A percentile compares a stretch with the other conserved stretches of the same genome.
These are phyloP conservation scores for Halcyon leucocephala DNA, from an alignment of 2,797 vertebrate genomes.

Conservation along the genomic window DNA sequence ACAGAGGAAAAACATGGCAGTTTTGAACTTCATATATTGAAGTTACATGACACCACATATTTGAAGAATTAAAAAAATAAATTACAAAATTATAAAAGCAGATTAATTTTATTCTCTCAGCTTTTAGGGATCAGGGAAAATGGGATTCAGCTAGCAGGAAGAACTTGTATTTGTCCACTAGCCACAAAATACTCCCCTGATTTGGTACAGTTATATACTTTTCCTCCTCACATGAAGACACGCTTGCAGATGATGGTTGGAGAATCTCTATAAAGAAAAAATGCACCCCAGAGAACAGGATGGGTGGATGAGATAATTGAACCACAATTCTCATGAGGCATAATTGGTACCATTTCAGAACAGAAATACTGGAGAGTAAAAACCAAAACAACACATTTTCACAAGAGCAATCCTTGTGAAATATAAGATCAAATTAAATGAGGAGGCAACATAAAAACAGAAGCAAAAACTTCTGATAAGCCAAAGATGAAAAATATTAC, in stretches of 20 bases:
- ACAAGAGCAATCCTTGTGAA: not conserved
- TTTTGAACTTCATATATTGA: not conserved
- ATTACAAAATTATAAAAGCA: not conserved
- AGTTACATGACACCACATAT: not conserved
- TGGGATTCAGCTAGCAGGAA: not conserved
- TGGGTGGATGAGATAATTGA: not conserved
- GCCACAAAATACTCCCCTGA: not conserved
- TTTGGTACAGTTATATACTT: not conserved
- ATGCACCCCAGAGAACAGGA: fast-evolving
- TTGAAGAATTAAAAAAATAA: not conserved
- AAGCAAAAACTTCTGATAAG: not conserved
- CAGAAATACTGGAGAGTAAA: not conserved
- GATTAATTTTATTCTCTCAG: not conserved
- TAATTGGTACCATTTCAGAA: not conserved
- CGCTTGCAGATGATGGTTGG: not conserved
- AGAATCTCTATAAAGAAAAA: not conserved
- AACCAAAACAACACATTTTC: not conserved
- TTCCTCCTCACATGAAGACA: not conserved
- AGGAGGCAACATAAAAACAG: not conserved
- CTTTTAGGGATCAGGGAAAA: not conserved
- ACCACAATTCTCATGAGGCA: not conserved
- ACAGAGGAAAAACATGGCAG: not conserved
- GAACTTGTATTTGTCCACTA: not conserved
- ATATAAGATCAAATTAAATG: not conserved
- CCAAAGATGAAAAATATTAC: not conserved